Percentiles rank a stretch among this genome's conserved stretches.
Evolutionary conservation across 1,140 invertebrate species (phyloP).

Genomic region (Arctopsyche grandis): DNA sequence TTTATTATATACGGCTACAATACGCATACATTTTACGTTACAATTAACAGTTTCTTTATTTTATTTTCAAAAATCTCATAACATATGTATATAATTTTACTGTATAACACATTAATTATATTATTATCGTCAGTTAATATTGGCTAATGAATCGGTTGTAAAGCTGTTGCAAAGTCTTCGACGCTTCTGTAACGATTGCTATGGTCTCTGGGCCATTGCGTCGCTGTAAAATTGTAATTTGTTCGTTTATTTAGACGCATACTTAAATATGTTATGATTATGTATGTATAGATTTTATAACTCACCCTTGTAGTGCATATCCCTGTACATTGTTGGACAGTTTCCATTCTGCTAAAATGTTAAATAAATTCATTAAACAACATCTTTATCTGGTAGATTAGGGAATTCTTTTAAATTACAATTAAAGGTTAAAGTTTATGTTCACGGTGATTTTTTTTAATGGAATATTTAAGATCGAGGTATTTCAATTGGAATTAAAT

Average conservation of each 20-base stretch:
- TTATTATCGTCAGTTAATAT: constrained; percentile 10
- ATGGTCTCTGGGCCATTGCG: constrained; percentile 50
- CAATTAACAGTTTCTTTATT: too few relatives aligned
- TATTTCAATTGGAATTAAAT: too few relatives aligned
- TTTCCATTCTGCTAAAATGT: constrained; percentile 68
- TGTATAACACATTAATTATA: constrained; percentile 1
- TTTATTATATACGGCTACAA: background rate
- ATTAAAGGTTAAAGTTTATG: too few relatives aligned
- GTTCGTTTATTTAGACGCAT: background rate
- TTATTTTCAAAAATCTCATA: background rate
- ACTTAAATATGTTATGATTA: background rate
- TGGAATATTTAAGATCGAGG: too few relatives aligned
- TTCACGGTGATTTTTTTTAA: too few relatives aligned
- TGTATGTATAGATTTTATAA: background rate
- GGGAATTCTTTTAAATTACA: too few relatives aligned
- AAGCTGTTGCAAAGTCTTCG: constrained; percentile 46
- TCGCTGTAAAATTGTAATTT: constrained; percentile 35
- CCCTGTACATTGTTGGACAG: constrained; percentile 77
- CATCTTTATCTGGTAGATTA: too few relatives aligned
- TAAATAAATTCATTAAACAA: constrained; percentile 41
- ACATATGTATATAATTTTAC: background rate
- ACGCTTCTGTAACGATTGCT: constrained; percentile 41
- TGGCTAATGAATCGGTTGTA: constrained; percentile 46
- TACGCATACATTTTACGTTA: background rate
- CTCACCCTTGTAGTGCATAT: constrained; percentile 77